phyloP scores from a whole-genome alignment of 37 sponge, comb jelly and placozoan genomes.

The Cladorhizidae sp. region DNA sequence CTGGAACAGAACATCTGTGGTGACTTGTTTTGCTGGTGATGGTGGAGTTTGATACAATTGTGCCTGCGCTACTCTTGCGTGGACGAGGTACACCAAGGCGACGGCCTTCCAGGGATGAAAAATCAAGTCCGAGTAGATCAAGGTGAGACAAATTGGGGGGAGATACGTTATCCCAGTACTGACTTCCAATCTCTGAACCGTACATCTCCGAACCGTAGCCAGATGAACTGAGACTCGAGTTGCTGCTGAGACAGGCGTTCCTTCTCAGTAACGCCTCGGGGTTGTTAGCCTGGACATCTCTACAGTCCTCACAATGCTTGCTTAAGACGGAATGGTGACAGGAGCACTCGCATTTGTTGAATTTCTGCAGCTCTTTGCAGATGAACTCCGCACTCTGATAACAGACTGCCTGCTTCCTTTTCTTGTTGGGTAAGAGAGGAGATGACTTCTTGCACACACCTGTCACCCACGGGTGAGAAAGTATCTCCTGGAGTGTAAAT shows the following conservation, averaged over 20 bases:
- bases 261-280: neutral
- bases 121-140: neutral
- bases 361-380: neutral
- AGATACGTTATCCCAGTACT: neutral
- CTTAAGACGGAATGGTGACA: neutral
- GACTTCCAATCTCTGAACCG: conserved; percentile 47
- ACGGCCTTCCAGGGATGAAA: neutral
- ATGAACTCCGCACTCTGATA: neutral
- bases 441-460: neutral
- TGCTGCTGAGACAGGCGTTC: conserved; percentile 3
- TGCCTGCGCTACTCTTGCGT: conserved; percentile 18
- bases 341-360: conserved; percentile 17
- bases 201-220: conserved; percentile 51
- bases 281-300: conserved; percentile 5
- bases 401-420: neutral
- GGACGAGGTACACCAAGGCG: conserved; percentile 9
- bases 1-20: conserved; percentile 19
- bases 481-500: conserved; percentile 50
- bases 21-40: neutral
- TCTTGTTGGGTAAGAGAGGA: neutral
- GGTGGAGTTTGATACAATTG: neutral
- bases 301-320: conserved; percentile 46
- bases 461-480: conserved; percentile 72
- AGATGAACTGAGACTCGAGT: conserved; percentile 21
- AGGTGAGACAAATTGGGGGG: neutral